Base-by-base conservation (phyloP, 2,113 vertebrate genomes). In the Limnothrissa miodon region DNA sequence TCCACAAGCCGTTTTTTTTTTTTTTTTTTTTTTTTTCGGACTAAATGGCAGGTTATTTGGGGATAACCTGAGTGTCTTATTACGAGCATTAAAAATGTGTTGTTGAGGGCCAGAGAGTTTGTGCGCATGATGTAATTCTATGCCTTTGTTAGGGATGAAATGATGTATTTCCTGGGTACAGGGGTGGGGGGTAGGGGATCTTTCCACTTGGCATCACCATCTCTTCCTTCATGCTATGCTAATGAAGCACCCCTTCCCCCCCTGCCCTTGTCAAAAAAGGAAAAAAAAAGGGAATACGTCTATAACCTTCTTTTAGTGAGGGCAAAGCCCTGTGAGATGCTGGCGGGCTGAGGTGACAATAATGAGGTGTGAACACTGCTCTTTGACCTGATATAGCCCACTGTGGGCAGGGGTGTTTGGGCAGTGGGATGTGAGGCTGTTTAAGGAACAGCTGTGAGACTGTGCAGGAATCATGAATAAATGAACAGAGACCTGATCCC, bases 401-500 rank as follows among this genome's bases (percentile, higher is more conserved):
- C 66, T 0, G 29, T 42, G 42, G 42, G 42, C 42, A 33, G 29
- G 66, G n/a, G 13, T 10, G n/a, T n/a, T n/a, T n/a, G n/a, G n/a
- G n/a, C n/a, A n/a, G n/a, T n/a, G n/a, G n/a, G n/a, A n/a, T n/a
- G n/a, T n/a, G 66, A 74, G 66, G 66, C 66, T 74, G 66, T 39
- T 74, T 74, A 33, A 62, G 74, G 36, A 89, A 93, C 93, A 93
- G 92, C 92, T 93, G 91, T 89, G 90, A 90, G 90, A 88, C 90
- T 88, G 90, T 89, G 87, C 88, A 15, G 83, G 80, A 88, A 87
- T 92, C 86, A 91, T 95, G 89, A 95, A 95, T 95, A 95, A 94
- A 95, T 95, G 86, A 95, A 92, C 87, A 91, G 92, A 90, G 93
- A 95, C 93, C 92, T 88, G 93, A 94, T 95, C 93, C 90, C 90